These are phyloP conservation scores for Cheirogaleus medius DNA, from an alignment of 2,113 vertebrate genomes.

Conservation along the genomic window DNA sequence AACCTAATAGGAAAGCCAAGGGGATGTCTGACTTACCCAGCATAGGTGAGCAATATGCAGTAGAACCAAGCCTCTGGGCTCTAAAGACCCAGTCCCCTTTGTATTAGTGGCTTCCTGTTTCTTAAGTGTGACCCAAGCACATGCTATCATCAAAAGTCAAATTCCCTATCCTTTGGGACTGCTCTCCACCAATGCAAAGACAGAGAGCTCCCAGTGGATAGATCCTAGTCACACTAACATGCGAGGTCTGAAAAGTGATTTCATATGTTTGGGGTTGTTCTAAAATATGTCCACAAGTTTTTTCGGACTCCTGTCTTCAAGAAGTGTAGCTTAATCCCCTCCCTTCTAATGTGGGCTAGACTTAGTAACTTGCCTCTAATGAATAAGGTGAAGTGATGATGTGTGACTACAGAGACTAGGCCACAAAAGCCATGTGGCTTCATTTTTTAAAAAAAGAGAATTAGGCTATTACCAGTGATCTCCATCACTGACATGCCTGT, in stretches of 20 bases:
- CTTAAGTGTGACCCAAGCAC: neutral
- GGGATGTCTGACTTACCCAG: neutral
- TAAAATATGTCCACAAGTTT: neutral
- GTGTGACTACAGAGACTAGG: neutral
- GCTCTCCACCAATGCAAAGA: neutral
- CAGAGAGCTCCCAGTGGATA: neutral
- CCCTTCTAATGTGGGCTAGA: neutral
- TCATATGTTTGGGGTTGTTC: neutral
- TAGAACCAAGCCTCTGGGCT: neutral
- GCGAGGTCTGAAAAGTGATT: neutral
- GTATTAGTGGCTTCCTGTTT: neutral
- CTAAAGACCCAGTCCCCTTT: neutral
- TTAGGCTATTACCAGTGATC: neutral
- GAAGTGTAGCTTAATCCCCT: neutral
- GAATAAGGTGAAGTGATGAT: neutral
- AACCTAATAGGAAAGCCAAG: slow-evolving; percentile 5
- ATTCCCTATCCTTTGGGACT: neutral
- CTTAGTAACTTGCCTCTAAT: neutral
- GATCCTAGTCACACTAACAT: neutral
- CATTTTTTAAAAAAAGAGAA: neutral
- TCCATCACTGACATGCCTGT: neutral
- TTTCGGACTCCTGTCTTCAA: neutral
- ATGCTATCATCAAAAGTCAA: neutral
- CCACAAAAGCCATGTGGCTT: neutral
- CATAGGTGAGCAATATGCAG: neutral